Evolutionary conservation across 2,888 invertebrate species (phyloP), one percentile per base, ranked within the genome.

Genomic region (Noctuana brunneofusca): DNA sequence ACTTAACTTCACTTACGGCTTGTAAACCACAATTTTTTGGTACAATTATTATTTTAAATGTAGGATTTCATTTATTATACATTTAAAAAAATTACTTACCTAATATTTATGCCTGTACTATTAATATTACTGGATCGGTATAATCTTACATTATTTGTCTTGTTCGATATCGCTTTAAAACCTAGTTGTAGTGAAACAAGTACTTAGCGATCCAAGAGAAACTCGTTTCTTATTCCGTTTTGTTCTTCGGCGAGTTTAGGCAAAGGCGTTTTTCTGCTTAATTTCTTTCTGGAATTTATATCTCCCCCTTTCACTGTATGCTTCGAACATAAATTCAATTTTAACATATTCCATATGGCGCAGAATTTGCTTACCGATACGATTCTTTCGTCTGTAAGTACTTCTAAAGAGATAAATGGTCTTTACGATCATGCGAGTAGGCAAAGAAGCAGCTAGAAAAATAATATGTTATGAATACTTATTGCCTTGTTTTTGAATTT

Each of bases 201-300:
- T 30, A 50, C 68, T 68, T 70, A 69, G 69, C 66, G 68, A 72
- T 69, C 68, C 67, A 64, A 64, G 65, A 65, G 16, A 5, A 20
- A 49, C 66, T 66, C 68, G 64, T 70, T 69, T 66, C 68, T 71
- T 74, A 73, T 75, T 70, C 69, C 68, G 67, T 73, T 73, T 70
- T 71, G 70, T 71, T 68, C 67, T 56, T 64, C 55, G 49, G 64
- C 59, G 67, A 64, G 69, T 69, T 71, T 68, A 67, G 68, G 70
- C 67, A 71, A 69, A 68, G 64, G 67, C 65, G 66, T 69, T 73
- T 73, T 74, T 72, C 69, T 70, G 68, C 68, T 70, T 71, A 71
- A 71, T 71, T 71, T 71, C 66, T 62, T 65, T 66, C 50, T 43
- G 27, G 65, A 69, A 68, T 68, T 69, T 65, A 71, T 68, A 65